Conservation (phyloP, 2,113 vertebrate genomes). For the Neogobius melanostomus region DNA sequence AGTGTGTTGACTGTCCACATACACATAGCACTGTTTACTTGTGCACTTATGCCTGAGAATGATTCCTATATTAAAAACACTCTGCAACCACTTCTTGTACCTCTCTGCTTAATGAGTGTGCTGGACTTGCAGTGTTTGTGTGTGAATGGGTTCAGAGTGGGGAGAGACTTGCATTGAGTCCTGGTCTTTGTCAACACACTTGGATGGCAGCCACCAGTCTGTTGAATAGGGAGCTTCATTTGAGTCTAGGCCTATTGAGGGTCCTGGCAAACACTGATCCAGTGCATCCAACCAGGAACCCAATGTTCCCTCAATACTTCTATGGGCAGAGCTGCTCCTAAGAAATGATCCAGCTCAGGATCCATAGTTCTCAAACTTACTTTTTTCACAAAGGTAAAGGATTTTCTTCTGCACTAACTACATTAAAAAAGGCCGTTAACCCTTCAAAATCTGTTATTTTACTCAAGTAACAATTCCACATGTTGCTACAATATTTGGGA, state of each 20-base stretch:
- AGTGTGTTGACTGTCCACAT: slow-evolving; percentile 42
- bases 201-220: slow-evolving; percentile 58
- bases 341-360: background rate
- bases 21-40: slow-evolving; percentile 26
- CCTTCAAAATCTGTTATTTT: slow-evolving; percentile 3
- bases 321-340: background rate
- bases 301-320: slow-evolving; percentile 16
- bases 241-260: slow-evolving; percentile 55
- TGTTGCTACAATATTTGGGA: background rate
- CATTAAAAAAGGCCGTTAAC: too few species aligned
- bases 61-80: background rate
- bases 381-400: too few species aligned
- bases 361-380: background rate
- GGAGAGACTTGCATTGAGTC: slow-evolving; percentile 40
- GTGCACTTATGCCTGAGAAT: slow-evolving; percentile 6
- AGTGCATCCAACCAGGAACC: slow-evolving; percentile 27
- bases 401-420: too few species aligned
- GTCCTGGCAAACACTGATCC: slow-evolving; percentile 40
- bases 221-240: slow-evolving; percentile 39
- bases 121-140: slow-evolving; percentile 21
- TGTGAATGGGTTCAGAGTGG: slow-evolving; percentile 21
- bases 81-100: background rate
- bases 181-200: slow-evolving; percentile 66
- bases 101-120: slow-evolving; percentile 1
- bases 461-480: background rate